Percentiles rank a stretch among this genome's conserved stretches.
Evolutionary conservation across 2,113 vertebrate genomes (phyloP).

Genomic region (Phaetusa simplex): DNA sequence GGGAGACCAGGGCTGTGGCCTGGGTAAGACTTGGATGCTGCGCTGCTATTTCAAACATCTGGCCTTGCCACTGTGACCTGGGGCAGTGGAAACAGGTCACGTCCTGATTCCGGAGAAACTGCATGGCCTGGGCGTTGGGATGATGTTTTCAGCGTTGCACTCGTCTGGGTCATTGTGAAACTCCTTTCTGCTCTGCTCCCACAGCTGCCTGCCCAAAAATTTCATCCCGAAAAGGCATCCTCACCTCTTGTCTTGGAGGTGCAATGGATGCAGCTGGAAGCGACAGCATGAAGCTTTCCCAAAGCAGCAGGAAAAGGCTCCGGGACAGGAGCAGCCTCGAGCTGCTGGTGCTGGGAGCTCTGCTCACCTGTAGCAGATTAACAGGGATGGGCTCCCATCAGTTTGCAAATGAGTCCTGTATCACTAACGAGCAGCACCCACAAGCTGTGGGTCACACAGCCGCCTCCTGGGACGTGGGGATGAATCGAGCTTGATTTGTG

Average conservation of each 20-base stretch:
- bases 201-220: neutral
- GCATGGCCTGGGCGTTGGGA: neutral
- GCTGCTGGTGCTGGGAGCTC: neutral
- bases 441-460: rapidly evolving
- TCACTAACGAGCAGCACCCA: rapidly evolving
- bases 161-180: neutral
- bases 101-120: neutral
- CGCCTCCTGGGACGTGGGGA: rapidly evolving
- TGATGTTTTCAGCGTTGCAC: neutral
- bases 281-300: neutral
- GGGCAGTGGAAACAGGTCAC: neutral
- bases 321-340: rapidly evolving
- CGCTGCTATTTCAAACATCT: constrained; percentile 1
- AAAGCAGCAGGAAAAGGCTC: neutral
- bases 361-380: neutral
- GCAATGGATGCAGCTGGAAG: neutral
- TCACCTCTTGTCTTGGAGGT: rapidly evolving
- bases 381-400: rapidly evolving
- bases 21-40: neutral
- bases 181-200: neutral
- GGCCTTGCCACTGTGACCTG: neutral
- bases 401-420: neutral
- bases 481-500: neutral
- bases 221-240: neutral
- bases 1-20: neutral